Evolutionary conservation across 2,113 vertebrate species (phyloP).

Genomic region (Oenanthe oenanthe): DNA sequence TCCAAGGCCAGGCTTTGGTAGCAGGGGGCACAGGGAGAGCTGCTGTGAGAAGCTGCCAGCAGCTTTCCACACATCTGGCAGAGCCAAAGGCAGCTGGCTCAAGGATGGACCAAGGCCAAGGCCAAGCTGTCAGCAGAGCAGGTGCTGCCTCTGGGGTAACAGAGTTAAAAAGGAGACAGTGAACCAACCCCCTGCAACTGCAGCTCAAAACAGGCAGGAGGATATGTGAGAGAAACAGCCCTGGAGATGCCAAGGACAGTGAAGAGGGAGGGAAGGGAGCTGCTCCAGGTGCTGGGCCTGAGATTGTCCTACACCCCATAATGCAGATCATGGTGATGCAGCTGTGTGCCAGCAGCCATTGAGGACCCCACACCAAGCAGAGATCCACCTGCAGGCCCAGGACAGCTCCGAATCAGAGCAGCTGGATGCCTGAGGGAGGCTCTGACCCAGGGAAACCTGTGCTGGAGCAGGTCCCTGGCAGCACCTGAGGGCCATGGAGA

Average conservation of each 20-base stretch:
- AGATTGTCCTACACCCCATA: background rate
- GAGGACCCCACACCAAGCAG: background rate
- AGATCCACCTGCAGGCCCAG: background rate
- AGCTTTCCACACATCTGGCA: background rate
- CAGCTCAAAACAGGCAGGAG: background rate
- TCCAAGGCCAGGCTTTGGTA: background rate
- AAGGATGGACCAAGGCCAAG: accelerated
- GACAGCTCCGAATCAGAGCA: background rate
- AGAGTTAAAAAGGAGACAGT: background rate
- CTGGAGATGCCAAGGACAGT: background rate
- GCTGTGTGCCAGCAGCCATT: background rate
- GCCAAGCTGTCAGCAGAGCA: background rate
- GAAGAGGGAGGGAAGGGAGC: background rate
- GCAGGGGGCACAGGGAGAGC: too few relatives aligned
- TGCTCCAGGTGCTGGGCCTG: accelerated
- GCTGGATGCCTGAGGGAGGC: background rate
- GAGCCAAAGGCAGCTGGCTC: accelerated
- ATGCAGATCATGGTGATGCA: accelerated
- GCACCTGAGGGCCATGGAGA: background rate
- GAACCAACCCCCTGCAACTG: background rate
- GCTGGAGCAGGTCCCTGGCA: background rate
- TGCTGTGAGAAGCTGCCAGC: background rate
- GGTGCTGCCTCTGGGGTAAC: too few relatives aligned
- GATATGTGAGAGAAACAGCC: background rate
- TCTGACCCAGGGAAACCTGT: background rate